These are phyloP conservation scores for Zosterops japonicus DNA, from an alignment of 2,113 vertebrate genomes.

Conservation along the genomic window DNA sequence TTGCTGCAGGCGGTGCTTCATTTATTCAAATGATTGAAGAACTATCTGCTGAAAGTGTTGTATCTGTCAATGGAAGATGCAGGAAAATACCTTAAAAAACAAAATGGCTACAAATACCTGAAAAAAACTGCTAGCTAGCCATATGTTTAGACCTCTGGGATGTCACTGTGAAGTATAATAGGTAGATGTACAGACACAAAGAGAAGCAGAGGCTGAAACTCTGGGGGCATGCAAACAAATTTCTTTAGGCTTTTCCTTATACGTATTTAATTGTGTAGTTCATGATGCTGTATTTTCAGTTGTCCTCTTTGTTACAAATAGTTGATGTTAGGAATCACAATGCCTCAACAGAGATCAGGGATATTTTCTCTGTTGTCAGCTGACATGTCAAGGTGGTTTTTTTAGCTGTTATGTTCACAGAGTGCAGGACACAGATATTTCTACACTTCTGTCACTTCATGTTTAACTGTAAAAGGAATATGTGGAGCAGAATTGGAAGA, in stretches of 20 bases:
- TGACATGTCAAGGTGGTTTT: slow-evolving; percentile 20
- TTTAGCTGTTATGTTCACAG: slow-evolving; percentile 36
- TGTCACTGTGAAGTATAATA: not conserved
- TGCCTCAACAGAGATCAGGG: not conserved
- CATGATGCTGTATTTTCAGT: not conserved
- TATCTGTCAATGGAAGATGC: not conserved
- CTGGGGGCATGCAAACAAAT: not conserved
- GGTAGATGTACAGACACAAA: not conserved
- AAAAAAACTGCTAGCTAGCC: not conserved
- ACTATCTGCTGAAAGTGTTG: not conserved
- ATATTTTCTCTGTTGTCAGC: slow-evolving; percentile 14
- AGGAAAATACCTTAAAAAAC: not conserved
- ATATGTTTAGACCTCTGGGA: not conserved
- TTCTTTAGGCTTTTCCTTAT: not conserved
- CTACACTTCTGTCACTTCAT: slow-evolving; percentile 54
- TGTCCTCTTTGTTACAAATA: not conserved
- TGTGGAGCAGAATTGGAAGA: slow-evolving; percentile 38
- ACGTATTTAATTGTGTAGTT: not conserved
- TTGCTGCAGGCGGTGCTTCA: not conserved
- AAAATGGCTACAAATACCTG: not conserved
- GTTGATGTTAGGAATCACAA: not conserved
- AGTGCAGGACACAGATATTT: slow-evolving; percentile 37
- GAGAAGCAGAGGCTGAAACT: not conserved
- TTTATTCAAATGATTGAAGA: not conserved
- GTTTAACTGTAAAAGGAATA: slow-evolving; percentile 53